Percentiles rank a stretch among this genome's conserved stretches.
Evolutionary conservation across 2,113 vertebrate genomes (phyloP).

Genomic region (Athene cunicularia): DNA sequence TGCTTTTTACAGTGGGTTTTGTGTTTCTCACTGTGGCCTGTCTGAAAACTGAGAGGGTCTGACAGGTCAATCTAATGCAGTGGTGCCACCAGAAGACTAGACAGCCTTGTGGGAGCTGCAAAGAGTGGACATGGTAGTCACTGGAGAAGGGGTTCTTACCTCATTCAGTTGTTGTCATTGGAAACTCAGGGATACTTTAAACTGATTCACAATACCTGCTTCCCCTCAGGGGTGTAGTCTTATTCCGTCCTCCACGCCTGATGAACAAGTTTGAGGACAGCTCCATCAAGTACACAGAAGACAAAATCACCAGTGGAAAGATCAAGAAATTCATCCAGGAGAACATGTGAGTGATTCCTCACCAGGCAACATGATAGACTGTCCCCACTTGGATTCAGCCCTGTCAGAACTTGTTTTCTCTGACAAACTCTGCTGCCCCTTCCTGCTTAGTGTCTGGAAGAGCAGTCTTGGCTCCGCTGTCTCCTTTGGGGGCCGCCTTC

Average conservation of each 20-base stretch:
- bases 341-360: conserved; percentile 85
- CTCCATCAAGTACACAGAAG: conserved; percentile 80
- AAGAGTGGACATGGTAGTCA: not conserved
- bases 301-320: conserved; percentile 87
- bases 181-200: not conserved
- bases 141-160: not conserved
- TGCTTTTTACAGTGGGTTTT: not conserved
- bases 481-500: not conserved
- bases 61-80: not conserved
- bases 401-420: not conserved
- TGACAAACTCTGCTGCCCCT: not conserved
- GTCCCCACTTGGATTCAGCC: not conserved
- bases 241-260: conserved; percentile 89
- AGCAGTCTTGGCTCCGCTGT: not conserved
- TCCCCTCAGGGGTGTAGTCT: conserved; percentile 81
- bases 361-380: not conserved
- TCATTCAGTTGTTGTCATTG: not conserved
- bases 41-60: not conserved
- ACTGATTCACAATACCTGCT: not conserved
- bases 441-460: not conserved
- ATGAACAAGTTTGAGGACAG: conserved; percentile 92
- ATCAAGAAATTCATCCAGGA: conserved; percentile 96
- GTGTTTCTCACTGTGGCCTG: not conserved
- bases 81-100: not conserved
- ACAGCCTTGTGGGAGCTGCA: not conserved